These are phyloP conservation scores for Chaetura pelagica DNA, from an alignment of 2,113 vertebrate species.

Conservation along the genomic window DNA sequence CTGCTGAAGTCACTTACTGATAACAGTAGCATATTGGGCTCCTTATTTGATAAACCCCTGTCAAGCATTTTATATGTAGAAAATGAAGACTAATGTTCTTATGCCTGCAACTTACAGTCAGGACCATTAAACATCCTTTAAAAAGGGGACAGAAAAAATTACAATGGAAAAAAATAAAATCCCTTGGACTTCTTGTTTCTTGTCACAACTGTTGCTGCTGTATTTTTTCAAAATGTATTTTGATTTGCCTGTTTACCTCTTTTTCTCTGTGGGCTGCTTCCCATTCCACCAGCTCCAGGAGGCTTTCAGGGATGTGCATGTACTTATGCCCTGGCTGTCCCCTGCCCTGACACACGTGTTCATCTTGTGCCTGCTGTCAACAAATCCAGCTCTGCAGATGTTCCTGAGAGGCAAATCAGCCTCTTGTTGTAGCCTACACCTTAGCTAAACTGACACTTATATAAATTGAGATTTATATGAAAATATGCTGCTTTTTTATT, in stretches of 20 bases:
- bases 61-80: slow-evolving; percentile 46
- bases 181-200: neutral
- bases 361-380: neutral
- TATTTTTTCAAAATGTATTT: neutral
- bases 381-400: neutral
- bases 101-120: neutral
- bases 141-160: neutral
- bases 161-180: neutral
- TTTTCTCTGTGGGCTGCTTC: neutral
- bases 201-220: neutral
- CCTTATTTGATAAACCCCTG: slow-evolving; percentile 66
- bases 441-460: neutral
- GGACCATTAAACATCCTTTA: slow-evolving; percentile 1
- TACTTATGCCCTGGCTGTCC: neutral
- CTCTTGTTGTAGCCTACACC: neutral
- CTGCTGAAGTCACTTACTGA: slow-evolving; percentile 63
- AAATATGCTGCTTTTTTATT: neutral
- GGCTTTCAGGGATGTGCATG: accelerated
- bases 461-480: neutral
- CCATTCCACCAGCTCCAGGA: neutral
- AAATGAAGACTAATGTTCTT: slow-evolving; percentile 65
- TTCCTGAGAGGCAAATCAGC: neutral
- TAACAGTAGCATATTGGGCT: slow-evolving; percentile 63
- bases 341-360: neutral
- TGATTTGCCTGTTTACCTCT: neutral